Percentiles rank a stretch among this genome's conserved stretches.
Conservation (phyloP, 2,113 vertebrate genomes). For the Hippocampus guttulatus region DNA sequence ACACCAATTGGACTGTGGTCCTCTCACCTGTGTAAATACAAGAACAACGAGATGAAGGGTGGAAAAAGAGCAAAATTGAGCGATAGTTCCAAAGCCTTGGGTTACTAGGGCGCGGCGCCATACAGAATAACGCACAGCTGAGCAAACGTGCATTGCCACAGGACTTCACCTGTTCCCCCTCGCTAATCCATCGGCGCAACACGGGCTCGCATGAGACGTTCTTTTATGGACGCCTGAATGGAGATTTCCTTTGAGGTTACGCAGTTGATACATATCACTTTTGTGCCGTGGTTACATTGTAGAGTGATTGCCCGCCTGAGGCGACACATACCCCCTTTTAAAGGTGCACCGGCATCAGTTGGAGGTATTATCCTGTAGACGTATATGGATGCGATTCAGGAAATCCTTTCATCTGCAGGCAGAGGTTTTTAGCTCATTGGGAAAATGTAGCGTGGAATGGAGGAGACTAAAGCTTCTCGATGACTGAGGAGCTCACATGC, state of each 20-base stretch:
- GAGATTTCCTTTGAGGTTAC: slow-evolving; percentile 70
- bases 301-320: slow-evolving; percentile 60
- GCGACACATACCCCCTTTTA: slow-evolving; percentile 48
- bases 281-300: slow-evolving; percentile 57
- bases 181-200: slow-evolving; percentile 68
- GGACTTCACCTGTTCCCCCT: slow-evolving; percentile 56
- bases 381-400: slow-evolving; percentile 54
- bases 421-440: slow-evolving; percentile 38
- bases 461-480: slow-evolving; percentile 12
- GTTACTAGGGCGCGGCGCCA: slow-evolving; percentile 60
- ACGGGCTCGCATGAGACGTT: slow-evolving; percentile 55
- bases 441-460: slow-evolving; percentile 18
- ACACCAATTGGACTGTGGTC: slow-evolving; percentile 54
- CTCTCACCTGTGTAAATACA: slow-evolving; percentile 70
- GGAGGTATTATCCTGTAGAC: slow-evolving; percentile 32
- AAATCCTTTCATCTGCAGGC: slow-evolving; percentile 65
- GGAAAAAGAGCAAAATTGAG: slow-evolving; percentile 53
- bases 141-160: slow-evolving; percentile 72
- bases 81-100: slow-evolving; percentile 56
- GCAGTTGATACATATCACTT: slow-evolving; percentile 65
- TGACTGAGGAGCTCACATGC: slow-evolving; percentile 22
- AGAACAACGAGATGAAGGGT: slow-evolving; percentile 22
- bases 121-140: slow-evolving; percentile 75
- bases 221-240: slow-evolving; percentile 61
- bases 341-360: slow-evolving; percentile 55